Conservation (phyloP, 2,797 vertebrate species). For the Acrossocheilus wenchowensis region DNA sequence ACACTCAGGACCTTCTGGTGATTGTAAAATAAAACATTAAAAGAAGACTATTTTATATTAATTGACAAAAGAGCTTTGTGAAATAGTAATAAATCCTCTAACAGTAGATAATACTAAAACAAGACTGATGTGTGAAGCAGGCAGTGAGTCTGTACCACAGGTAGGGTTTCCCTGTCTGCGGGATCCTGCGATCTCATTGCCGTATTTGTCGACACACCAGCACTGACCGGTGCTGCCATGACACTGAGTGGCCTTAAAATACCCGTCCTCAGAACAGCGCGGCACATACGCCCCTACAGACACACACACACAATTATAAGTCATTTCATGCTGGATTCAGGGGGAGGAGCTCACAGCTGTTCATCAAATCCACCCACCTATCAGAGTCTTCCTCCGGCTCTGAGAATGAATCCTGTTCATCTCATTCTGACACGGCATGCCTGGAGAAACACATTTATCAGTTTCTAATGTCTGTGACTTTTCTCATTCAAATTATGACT, state of each 20-base stretch:
- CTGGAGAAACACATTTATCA: slow-evolving; percentile 74
- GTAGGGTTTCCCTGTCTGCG: slow-evolving; percentile 91
- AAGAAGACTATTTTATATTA: not conserved
- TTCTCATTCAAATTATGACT: not conserved
- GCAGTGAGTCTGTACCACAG: slow-evolving; percentile 83
- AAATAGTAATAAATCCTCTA: not conserved
- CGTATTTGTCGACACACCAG: slow-evolving; percentile 98
- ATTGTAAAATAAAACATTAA: too few relatives aligned
- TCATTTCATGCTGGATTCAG: slow-evolving; percentile 14
- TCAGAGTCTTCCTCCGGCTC: slow-evolving; percentile 88
- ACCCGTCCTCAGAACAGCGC: slow-evolving; percentile 93
- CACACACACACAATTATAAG: slow-evolving; percentile 6
- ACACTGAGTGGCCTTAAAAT: slow-evolving; percentile 95
- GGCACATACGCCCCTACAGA: slow-evolving; percentile 87
- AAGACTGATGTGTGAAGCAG: not conserved
- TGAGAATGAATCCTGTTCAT: slow-evolving; percentile 94
- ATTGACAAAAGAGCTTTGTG: not conserved
- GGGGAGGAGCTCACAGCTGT: slow-evolving; percentile 36
- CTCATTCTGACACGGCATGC: slow-evolving; percentile 94
- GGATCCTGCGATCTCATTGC: slow-evolving; percentile 94
- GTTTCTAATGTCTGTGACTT: not conserved
- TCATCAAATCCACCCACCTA: slow-evolving; percentile 83
- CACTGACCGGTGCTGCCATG: slow-evolving; percentile 93
- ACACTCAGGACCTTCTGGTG: not conserved
- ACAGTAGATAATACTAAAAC: not conserved